Evolutionary conservation across 2,888 invertebrate genomes (phyloP).

Genomic region (Tuberolachnus salignus): DNA sequence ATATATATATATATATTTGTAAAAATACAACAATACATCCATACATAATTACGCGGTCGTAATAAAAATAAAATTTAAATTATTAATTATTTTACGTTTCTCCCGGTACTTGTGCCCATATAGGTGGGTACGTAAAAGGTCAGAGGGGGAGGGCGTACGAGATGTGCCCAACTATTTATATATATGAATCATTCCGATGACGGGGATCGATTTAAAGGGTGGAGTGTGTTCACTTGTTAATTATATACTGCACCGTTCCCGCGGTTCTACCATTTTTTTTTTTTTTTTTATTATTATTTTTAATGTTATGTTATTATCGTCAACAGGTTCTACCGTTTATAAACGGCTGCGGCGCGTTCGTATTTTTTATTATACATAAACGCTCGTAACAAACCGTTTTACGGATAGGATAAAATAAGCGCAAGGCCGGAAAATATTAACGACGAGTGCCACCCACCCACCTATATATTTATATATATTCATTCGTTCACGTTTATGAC

Average conservation of each 20-base stretch:
- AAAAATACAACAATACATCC: too few species aligned
- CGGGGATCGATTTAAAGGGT: conserved; percentile 50
- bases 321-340: conserved; percentile 42
- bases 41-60: too few species aligned
- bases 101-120: neutral
- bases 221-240: conserved; percentile 47
- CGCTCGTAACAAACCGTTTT: too few species aligned
- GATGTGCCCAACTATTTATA: neutral
- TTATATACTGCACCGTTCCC: conserved; percentile 10
- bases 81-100: neutral
- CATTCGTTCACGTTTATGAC: too few species aligned
- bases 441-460: too few species aligned
- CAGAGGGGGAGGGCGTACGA: neutral
- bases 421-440: too few species aligned
- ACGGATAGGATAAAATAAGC: too few species aligned
- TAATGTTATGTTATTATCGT: conserved; percentile 38
- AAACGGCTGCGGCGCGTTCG: neutral
- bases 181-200: conserved; percentile 36
- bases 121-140: neutral
- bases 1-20: too few species aligned
- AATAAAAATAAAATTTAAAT: neutral
- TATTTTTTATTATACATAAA: too few species aligned
- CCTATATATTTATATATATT: too few species aligned
- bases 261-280: conserved; percentile 23
- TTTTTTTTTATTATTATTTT: too few species aligned